Base-by-base conservation (phyloP, 2,797 vertebrate species). In the Apogon hyalosoma region DNA sequence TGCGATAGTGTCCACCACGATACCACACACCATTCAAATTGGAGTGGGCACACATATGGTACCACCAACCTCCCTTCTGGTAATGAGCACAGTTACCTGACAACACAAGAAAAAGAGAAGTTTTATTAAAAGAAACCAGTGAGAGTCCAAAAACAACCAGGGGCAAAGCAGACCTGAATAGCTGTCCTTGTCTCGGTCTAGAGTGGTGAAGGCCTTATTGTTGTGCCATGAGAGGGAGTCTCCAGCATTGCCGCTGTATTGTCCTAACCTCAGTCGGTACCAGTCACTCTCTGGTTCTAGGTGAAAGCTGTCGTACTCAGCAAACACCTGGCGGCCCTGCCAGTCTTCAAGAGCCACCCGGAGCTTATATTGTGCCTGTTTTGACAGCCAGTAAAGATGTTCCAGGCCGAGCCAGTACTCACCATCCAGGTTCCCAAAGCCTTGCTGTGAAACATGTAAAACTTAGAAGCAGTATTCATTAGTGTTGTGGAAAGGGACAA, bases 41-140 rank as follows among this genome's bases (percentile, higher is more conserved):
- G 52, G 96, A 97, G 79, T 97, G 96, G 55, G 96, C 96, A 46
- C 96, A 98, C 92, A 95, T 96, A 57, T 97, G 95, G 78, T 98
- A 98, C 96, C 96, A 98, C 96, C 96, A 98, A 64, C 96, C 96
- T 6, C 96, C 96, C 73, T 96, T 96, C 77, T 97, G 96, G 88
- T 91, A 97, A 76, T 97, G 94, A 82, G 96, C 96, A 14, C 96
- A 98, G 89, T 97, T 97, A 72, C 96, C 96, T 98, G 83, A 28
- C 14, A 36, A 76, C 51, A 77, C 24, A 76, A 58, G 14, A 46
- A 18, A 6, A 75, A 8, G 19, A 28, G 58, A 6, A 28, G 9
- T 7, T 21, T 54, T 39, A 60, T 36, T 9, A 13, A 51, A 19
- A 38, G 5, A 18, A 15, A 41, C 15, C 19, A 50, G 19, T 42